Evolutionary conservation across 2,888 invertebrate genomes (phyloP), one percentile per base, ranked within the genome.

Genomic region (Dendrolimus pini): DNA sequence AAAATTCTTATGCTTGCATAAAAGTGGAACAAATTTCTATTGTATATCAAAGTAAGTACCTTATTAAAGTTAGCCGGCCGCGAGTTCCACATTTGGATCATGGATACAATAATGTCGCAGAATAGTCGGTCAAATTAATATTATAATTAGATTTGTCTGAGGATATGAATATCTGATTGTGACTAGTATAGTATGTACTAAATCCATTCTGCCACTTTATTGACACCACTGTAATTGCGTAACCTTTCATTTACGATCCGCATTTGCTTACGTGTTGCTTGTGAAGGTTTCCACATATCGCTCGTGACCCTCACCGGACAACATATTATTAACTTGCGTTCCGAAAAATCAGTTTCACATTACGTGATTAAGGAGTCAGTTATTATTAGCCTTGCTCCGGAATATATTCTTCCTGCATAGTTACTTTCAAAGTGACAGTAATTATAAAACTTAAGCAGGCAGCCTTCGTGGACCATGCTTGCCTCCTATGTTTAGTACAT

Each of bases 211-310:
- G 59, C 55, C 65, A 66, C 65, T 65, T 62, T 68, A 72, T 78
- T 78, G 78, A 79, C 82, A 76, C 75, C 72, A 72, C 65, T 74
- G 66, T 75, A 89, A 89, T 89, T 90, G 89, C 89, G 89, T 89
- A 89, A 90, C 88, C 85, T 85, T 83, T 86, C 85, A 80, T 85
- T 86, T 83, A 78, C 76, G 78, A 80, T 82, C 79, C 79, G 80
- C 80, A 80, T 82, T 83, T 89, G 89, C 90, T 87, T 89, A 90
- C 90, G 90, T 90, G 90, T 89, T 87, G 86, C 75, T 77, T 74
- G 79, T 85, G 85, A 88, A 87, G 88, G 85, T 88, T 86, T 85
- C 74, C 74, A 78, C 80, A 80, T 74, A 75, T 71, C 78, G 81
- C 83, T 87, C 82, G 83, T 88, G 89, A 87, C 87, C 88, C 84